phyloP scores from a whole-genome alignment of 2,888 invertebrate genomes.

The Automeris io region DNA sequence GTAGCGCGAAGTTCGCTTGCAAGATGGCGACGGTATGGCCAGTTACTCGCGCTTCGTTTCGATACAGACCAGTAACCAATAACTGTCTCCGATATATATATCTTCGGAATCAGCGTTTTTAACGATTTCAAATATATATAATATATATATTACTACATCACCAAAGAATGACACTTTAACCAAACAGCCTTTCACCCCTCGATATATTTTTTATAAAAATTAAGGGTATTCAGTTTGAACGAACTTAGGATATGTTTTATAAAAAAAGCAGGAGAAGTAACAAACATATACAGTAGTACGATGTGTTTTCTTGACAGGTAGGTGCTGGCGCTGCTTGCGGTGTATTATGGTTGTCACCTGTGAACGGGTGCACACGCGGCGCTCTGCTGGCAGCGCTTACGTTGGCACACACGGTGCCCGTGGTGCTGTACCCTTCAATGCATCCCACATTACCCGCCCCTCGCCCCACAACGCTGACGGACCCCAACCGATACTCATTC shows the following conservation, averaged over 20 bases:
- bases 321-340: slow-evolving; percentile 55
- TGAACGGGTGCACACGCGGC: slow-evolving; percentile 43
- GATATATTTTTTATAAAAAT: too few species aligned
- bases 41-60: too few species aligned
- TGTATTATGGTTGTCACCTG: slow-evolving; percentile 56
- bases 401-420: slow-evolving; percentile 42
- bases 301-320: slow-evolving; percentile 28
- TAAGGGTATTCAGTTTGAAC: not conserved
- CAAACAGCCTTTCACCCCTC: too few species aligned
- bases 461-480: slow-evolving; percentile 42
- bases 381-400: slow-evolving; percentile 38
- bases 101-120: too few species aligned
- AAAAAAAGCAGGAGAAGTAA: not conserved
- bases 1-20: too few species aligned
- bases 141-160: too few species aligned
- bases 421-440: slow-evolving; percentile 39
- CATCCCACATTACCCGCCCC: slow-evolving; percentile 42
- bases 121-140: too few species aligned
- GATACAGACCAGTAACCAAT: too few species aligned
- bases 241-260: not conserved
- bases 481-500: slow-evolving; percentile 43
- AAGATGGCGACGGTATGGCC: too few species aligned
- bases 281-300: not conserved
- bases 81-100: too few species aligned
- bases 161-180: too few species aligned